Percentiles rank a stretch among this genome's conserved stretches.
Evolutionary conservation across 2,113 vertebrate genomes (phyloP).

Genomic region (Alces alces): DNA sequence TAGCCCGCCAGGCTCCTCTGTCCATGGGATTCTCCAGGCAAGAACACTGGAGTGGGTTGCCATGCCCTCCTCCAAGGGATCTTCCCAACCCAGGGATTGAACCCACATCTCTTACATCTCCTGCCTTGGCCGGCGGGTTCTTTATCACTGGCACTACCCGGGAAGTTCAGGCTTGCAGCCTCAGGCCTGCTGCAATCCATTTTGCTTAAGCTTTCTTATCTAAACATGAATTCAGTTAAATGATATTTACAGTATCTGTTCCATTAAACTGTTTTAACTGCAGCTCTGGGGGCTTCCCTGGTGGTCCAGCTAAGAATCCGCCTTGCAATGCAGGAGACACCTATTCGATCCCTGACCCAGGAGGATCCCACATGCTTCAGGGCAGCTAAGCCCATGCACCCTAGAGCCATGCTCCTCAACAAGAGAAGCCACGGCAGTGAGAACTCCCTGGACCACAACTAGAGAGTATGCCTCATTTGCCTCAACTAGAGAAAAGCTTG

Average conservation of each 20-base stretch:
- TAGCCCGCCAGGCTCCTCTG: not conserved
- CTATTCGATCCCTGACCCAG: not conserved
- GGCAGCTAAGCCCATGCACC: not conserved
- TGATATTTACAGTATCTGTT: not conserved
- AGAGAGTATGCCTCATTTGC: not conserved
- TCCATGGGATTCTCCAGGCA: not conserved
- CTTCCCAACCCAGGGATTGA: not conserved
- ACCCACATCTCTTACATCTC: not conserved
- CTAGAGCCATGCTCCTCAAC: not conserved
- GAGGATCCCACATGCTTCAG: not conserved
- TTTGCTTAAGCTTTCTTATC: not conserved
- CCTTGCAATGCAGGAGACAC: not conserved
- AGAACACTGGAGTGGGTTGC: not conserved
- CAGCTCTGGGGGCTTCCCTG: not conserved
- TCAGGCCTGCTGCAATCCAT: not conserved
- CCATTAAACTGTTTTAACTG: not conserved
- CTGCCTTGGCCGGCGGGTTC: not conserved
- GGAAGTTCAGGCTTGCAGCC: not conserved
- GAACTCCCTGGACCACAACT: not conserved
- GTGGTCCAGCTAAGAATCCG: not conserved
- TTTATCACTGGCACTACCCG: not conserved
- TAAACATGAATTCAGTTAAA: not conserved
- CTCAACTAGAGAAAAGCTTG: not conserved
- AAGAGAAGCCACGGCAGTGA: not conserved
- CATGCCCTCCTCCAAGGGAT: not conserved